Base-by-base conservation (phyloP, 2,113 vertebrate genomes). In the Saccopteryx bilineata region DNA sequence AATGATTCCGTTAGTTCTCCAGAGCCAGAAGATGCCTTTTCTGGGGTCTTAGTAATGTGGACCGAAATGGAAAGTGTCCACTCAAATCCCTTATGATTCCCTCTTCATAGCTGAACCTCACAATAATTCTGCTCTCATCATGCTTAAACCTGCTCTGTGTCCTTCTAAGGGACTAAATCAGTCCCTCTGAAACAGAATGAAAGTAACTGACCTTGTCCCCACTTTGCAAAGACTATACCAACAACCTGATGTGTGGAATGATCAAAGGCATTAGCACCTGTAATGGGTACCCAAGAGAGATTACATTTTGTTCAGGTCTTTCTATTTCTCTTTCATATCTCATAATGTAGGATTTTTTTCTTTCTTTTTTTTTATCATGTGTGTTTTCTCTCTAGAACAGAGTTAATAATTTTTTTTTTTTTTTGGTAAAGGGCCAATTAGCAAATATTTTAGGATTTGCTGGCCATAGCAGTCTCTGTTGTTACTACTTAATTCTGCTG, bases 371-470 rank as follows among this genome's bases (percentile, higher is more conserved):
- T 60, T 33, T 39, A 12, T 17, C 3, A 10, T 72, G 0, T 66
- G 4, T 50, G 6, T 60, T 79, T 95, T 72, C 14, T 81, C 14
- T 19, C 11, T 31, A 85, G 72, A 88, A 92, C 28, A 82, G 18
- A 3, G 13, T 71, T 58, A 83, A n/a, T 26, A 68, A 48, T 9
- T 12, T 72, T 78, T 69, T 26, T 93, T 58, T 86, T n/a, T n/a
- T n/a, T 39, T 39, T 39, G 39, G 5, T 46, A 54, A 85, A 60
- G 13, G 15, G 21, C 2, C 18, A 58, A 31, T 28, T 52, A 93
- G 71, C 60, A 90, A 95, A 28, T 72, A 93, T 75, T 89, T 79
- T 71, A 94, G 69, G 39, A 60, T 69, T 91, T 56, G 23, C 33
- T 28, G n/a, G 28, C 11, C 33, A 28, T 61, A 33, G 52, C 6